phyloP scores from a whole-genome alignment of 2,113 vertebrate genomes.

The Osmerus eperlanus region DNA sequence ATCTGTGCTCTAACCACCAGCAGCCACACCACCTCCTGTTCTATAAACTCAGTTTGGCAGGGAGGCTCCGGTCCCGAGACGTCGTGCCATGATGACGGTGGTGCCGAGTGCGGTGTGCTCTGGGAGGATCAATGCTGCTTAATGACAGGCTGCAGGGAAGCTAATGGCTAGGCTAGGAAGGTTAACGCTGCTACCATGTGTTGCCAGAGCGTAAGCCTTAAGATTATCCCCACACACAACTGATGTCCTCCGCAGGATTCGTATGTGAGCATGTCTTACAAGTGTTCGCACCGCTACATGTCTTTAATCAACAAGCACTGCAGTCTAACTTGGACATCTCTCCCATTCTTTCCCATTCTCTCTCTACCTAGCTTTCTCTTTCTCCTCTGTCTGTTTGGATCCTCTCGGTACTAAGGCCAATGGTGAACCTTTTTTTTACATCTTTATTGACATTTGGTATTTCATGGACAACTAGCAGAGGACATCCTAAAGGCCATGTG shows the following conservation, averaged over 20 bases:
- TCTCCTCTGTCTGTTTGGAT: not conserved
- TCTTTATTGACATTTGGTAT: slow-evolving; percentile 19
- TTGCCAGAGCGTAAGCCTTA: slow-evolving; percentile 1
- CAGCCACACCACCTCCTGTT: slow-evolving; percentile 12
- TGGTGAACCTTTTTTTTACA: not conserved
- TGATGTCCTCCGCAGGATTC: not conserved
- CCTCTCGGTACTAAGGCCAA: not conserved
- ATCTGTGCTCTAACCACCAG: no score
- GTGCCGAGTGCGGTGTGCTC: not conserved
- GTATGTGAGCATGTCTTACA: not conserved
- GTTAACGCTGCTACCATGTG: not conserved
- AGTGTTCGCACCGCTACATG: no score
- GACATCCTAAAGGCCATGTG: slow-evolving; percentile 7
- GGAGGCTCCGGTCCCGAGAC: not conserved
- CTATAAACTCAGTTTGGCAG: slow-evolving; percentile 20
- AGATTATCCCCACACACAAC: not conserved
- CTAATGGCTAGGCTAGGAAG: slow-evolving; percentile 7
- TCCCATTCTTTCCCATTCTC: not conserved
- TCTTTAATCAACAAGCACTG: not conserved
- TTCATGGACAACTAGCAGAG: slow-evolving; percentile 7
- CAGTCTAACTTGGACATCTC: not conserved
- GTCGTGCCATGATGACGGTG: slow-evolving; percentile 4
- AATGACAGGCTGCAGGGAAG: slow-evolving; percentile 11
- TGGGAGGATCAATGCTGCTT: slow-evolving; percentile 19
- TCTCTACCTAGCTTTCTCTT: not conserved